phyloP scores from a whole-genome alignment of 2,797 vertebrate genomes.

The Steatocranus sp. region DNA sequence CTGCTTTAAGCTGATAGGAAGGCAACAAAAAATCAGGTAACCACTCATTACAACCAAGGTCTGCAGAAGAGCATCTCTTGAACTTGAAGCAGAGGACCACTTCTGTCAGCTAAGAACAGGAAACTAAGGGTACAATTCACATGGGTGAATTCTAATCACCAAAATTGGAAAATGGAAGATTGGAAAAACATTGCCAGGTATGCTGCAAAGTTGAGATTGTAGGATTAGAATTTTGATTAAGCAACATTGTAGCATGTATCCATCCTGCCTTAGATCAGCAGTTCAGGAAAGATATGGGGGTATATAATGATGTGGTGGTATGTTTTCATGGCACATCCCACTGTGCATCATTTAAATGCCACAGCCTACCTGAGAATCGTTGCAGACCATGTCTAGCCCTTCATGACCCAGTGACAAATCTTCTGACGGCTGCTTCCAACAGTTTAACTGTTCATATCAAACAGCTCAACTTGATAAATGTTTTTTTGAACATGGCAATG shows the following conservation, averaged over 20 bases:
- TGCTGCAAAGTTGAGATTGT: background rate
- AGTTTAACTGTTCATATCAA: background rate
- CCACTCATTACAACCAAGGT: background rate
- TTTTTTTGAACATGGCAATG: background rate
- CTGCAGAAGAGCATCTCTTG: background rate
- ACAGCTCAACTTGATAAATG: background rate
- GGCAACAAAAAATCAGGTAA: background rate
- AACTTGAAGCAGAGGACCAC: background rate
- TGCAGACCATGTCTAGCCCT: background rate
- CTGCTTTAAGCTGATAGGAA: background rate
- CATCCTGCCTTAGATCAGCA: background rate
- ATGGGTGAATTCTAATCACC: background rate
- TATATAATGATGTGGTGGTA: background rate
- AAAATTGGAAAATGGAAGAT: background rate
- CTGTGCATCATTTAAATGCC: background rate
- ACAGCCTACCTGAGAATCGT: background rate
- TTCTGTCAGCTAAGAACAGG: background rate
- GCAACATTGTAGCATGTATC: background rate
- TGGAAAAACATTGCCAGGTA: background rate
- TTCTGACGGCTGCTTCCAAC: background rate
- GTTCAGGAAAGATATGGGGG: background rate
- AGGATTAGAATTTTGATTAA: background rate
- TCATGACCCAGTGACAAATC: background rate
- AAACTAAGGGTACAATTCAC: background rate
- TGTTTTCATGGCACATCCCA: background rate